A percentile compares a stretch with the other conserved stretches of the same genome.
These are phyloP conservation scores for Lamellibrachia satsuma DNA, from an alignment of 2,888 invertebrate species.

Conservation along the genomic window DNA sequence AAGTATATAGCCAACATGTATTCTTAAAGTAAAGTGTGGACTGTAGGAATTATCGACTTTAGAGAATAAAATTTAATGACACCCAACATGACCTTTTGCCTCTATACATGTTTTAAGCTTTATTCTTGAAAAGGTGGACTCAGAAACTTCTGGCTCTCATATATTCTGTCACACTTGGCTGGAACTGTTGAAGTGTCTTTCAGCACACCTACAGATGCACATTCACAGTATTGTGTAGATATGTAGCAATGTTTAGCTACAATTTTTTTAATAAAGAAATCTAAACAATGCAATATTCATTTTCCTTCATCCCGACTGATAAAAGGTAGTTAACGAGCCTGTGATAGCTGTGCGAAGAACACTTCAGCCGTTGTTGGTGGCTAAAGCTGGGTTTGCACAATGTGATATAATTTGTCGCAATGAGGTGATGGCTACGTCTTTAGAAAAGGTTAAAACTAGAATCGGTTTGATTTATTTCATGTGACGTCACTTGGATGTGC, in stretches of 20 bases:
- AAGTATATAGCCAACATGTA: no score
- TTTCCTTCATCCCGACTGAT: not conserved
- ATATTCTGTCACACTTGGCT: not conserved
- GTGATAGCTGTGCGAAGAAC: not conserved
- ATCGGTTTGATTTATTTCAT: no score
- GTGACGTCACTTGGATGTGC: no score
- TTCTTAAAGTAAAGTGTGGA: no score
- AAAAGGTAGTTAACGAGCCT: not conserved
- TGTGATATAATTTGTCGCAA: no score
- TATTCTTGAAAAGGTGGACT: not conserved
- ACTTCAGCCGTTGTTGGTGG: not conserved
- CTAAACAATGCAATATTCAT: not conserved
- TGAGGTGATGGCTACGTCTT: no score
- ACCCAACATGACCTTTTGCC: no score
- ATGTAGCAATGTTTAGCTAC: not conserved
- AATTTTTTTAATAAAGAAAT: not conserved
- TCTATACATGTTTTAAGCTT: not conserved
- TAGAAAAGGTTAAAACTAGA: no score
- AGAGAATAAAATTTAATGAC: no score
- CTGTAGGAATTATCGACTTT: no score
- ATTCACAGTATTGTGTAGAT: not conserved
- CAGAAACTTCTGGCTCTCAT: not conserved
- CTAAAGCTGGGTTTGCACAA: not conserved
- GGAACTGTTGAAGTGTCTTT: not conserved
- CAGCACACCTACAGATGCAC: not conserved